Percentiles rank a stretch among this genome's conserved stretches.
These are phyloP conservation scores for Cremastinae sp. DNA, from an alignment of 2,888 invertebrate species.

Conservation along the genomic window DNA sequence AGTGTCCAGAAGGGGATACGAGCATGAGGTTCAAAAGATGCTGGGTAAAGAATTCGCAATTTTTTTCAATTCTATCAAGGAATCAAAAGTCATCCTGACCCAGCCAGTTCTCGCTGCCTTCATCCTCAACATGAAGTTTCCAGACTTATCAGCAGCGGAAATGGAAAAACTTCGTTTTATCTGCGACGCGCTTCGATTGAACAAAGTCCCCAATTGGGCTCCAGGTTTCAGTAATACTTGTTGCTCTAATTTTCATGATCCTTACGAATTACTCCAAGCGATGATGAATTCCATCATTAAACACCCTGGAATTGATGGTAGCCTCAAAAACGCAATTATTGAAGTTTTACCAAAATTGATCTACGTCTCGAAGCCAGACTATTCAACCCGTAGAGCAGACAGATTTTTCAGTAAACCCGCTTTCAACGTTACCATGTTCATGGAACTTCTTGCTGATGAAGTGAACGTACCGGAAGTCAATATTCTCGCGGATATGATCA, in stretches of 20 bases:
- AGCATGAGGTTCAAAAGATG: conserved; percentile 12
- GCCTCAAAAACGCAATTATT: conserved; percentile 37
- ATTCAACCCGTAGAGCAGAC: conserved; percentile 32
- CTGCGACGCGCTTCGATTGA: conserved; percentile 57
- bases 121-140: conserved; percentile 60
- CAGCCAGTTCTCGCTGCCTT: conserved; percentile 62
- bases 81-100: conserved; percentile 53
- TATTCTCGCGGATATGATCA: conserved; percentile 46
- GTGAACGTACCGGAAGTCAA: conserved; percentile 42
- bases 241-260: conserved; percentile 37
- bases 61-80: conserved; percentile 54
- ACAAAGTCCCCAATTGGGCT: conserved; percentile 59
- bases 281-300: conserved; percentile 50
- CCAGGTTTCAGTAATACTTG: conserved; percentile 35
- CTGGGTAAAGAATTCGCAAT: conserved; percentile 60
- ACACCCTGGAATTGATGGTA: conserved; percentile 40
- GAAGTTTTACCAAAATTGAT: conserved; percentile 43
- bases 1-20: conserved; percentile 6
- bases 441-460: conserved; percentile 40
- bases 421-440: conserved; percentile 56
- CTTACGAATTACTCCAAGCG: conserved; percentile 47
- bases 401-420: conserved; percentile 50
- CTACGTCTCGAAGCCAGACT: background rate
- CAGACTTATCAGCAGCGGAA: conserved; percentile 46
- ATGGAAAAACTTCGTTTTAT: conserved; percentile 61